phyloP scores from a whole-genome alignment of 2,797 vertebrate species.

The Microctenopoma lineatum region DNA sequence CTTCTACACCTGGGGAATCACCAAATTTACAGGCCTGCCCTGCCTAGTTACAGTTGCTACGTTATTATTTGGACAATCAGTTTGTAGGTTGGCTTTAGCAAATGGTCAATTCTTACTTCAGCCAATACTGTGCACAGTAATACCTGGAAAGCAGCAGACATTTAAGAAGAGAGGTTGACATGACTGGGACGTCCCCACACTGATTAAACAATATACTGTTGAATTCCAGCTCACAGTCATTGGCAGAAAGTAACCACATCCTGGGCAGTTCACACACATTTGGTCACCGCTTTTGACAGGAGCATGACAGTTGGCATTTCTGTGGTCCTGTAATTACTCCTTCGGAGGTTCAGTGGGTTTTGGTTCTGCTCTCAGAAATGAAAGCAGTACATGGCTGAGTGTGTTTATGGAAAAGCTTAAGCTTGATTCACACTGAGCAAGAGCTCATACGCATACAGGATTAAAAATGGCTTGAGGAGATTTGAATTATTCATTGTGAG shows the following conservation, averaged over 20 bases:
- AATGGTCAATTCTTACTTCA: background rate
- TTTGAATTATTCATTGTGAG: slow-evolving; percentile 52
- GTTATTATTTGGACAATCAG: background rate
- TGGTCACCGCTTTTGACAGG: slow-evolving; percentile 48
- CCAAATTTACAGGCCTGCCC: background rate
- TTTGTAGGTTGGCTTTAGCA: background rate
- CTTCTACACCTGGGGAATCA: background rate
- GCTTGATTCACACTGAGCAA: slow-evolving; percentile 41
- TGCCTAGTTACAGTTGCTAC: background rate
- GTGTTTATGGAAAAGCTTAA: slow-evolving; percentile 48
- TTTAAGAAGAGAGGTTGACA: background rate
- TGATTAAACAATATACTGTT: slow-evolving; percentile 1
- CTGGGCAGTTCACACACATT: slow-evolving; percentile 52
- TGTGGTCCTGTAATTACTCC: slow-evolving; percentile 61
- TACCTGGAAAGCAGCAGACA: background rate
- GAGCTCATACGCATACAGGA: slow-evolving; percentile 49
- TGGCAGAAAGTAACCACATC: slow-evolving; percentile 16
- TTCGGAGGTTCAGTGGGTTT: slow-evolving; percentile 47
- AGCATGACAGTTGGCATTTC: slow-evolving; percentile 73
- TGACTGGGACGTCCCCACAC: background rate
- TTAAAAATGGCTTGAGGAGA: slow-evolving; percentile 40
- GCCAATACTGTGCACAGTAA: background rate
- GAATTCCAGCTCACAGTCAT: slow-evolving; percentile 6
- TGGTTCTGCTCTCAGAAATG: slow-evolving; percentile 30
- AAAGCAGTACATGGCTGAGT: slow-evolving; percentile 34